A percentile compares a stretch with the other conserved stretches of the same genome.
Evolutionary conservation across 2,113 vertebrate genomes (phyloP).

Genomic region (Ramphastos sulfuratus): DNA sequence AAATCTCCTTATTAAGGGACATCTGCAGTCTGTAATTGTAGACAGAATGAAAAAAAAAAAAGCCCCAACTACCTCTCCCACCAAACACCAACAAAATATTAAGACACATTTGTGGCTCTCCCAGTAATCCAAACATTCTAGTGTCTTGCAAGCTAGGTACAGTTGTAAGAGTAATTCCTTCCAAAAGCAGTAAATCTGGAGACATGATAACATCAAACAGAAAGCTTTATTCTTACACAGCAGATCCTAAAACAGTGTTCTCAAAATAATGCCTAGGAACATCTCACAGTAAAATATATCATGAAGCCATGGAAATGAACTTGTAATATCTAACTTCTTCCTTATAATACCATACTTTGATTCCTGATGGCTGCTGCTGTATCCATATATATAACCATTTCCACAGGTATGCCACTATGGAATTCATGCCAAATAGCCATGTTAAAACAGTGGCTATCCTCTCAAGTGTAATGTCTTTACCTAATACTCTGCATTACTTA

Average conservation of each 20-base stretch:
- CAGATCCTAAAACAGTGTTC: not conserved
- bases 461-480: not conserved
- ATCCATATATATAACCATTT: not conserved
- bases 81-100: not conserved
- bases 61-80: not conserved
- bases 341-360: not conserved
- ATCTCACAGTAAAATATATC: not conserved
- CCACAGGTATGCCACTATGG: not conserved
- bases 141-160: not conserved
- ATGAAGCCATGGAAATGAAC: not conserved
- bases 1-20: not conserved
- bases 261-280: not conserved
- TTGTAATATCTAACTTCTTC: not conserved
- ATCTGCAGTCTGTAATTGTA: not conserved
- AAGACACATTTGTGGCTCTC: not conserved
- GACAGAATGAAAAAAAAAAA: not conserved
- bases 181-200: not conserved
- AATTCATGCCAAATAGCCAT: not conserved
- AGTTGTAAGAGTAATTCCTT: not conserved
- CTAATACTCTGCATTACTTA: not conserved
- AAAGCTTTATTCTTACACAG: not conserved
- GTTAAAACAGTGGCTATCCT: not conserved
- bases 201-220: not conserved
- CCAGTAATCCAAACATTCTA: not conserved
- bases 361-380: not conserved